Percentiles rank a stretch among this genome's conserved stretches.
Evolutionary conservation across 2,113 vertebrate genomes (phyloP).

Genomic region (Lepus americanus): DNA sequence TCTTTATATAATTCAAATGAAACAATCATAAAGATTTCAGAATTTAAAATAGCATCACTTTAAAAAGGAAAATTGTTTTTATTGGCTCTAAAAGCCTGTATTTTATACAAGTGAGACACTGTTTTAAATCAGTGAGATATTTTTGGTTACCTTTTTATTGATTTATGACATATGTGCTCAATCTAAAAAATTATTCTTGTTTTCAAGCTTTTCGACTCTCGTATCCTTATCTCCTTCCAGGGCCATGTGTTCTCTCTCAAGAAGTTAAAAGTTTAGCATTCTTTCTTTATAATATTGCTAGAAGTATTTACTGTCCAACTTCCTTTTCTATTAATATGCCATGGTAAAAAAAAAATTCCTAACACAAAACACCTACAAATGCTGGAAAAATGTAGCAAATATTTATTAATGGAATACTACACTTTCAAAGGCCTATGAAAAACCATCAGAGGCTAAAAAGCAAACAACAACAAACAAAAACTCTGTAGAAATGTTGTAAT

Average conservation of each 20-base stretch:
- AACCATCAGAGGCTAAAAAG: not conserved
- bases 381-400: not conserved
- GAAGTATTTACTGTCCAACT: not conserved
- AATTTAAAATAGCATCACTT: not conserved
- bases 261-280: not conserved
- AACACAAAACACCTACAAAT: not conserved
- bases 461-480: not conserved
- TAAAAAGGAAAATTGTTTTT: not conserved
- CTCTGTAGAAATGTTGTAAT: not conserved
- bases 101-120: not conserved
- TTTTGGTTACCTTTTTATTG: not conserved
- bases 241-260: not conserved
- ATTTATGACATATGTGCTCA: not conserved
- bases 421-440: not conserved
- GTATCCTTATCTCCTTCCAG: not conserved
- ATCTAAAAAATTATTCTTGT: not conserved
- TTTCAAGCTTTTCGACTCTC: not conserved
- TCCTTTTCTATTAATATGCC: not conserved
- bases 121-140: not conserved
- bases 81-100: not conserved
- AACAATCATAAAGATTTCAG: not conserved
- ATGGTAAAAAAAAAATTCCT: not conserved
- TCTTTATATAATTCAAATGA: not conserved
- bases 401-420: not conserved
- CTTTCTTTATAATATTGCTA: not conserved